Base-by-base conservation (phyloP, 2,888 invertebrate genomes). In the Drosophila flavopinicola region DNA sequence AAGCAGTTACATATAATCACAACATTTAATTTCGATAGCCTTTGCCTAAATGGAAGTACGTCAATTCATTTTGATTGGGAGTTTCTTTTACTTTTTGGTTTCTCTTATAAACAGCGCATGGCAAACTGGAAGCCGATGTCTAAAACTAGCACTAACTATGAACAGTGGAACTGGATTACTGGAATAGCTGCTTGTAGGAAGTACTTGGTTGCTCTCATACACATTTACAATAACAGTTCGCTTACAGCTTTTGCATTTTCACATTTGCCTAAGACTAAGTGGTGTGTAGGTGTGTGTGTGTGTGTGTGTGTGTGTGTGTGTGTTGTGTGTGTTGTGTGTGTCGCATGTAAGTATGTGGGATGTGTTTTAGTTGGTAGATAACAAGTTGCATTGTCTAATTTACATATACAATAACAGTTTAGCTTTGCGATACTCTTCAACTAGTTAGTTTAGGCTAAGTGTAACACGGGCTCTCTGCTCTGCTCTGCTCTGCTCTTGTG, bases 371-470 rank as follows among this genome's bases (percentile, higher is more conserved):
- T 69, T 75, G 70, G 38, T 69, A 72, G 52, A 69, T 84, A 86
- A 84, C 85, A 86, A 86, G 65, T 80, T 86, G 77, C 75, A 74
- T 77, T 54, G 47, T 56, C 80, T 82, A 82, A 84, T 82, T 80
- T 80, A 82, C 85, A 82, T 68, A 66, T 82, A 82, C 71, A 84
- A 61, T 84, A 79, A 84, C 85, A 80, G 66, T 74, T 77, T 57
- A 58, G 64, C 73, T 70, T 67, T 37, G 66, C 35, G 33, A 52
- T 54, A 38, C 27, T 58, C 39, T 32, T 78, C 33, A 23, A 52
- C 54, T 75, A 65, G 58, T 66, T 66, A 64, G 42, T 67, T 51
- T 58, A 58, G 75, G 58, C 63, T 78, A 68, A 66, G 75, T 75
- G 75, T 82, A 47, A 47, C 6, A n/a, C n/a, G n/a, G 17, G 49